These are phyloP conservation scores for Rhabdornis inornatus DNA, from an alignment of 2,113 vertebrate genomes.

Conservation along the genomic window DNA sequence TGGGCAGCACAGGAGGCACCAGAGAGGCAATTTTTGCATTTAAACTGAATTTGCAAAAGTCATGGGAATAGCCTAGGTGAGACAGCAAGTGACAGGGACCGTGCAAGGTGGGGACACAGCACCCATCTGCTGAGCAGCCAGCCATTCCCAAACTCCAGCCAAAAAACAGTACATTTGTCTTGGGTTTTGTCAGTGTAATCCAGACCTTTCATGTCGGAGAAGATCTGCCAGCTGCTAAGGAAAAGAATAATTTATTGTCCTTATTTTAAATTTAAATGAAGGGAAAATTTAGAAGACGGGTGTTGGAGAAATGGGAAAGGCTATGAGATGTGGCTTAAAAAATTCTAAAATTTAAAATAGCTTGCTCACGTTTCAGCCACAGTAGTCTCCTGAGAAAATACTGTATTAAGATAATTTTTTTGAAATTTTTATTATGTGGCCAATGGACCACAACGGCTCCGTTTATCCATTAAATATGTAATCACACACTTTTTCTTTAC, in stretches of 20 bases:
- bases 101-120: not conserved
- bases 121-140: not conserved
- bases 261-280: constrained; percentile 62
- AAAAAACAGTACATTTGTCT: not conserved
- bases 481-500: constrained; percentile 55
- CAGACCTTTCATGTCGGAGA: not conserved
- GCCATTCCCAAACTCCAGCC: not conserved
- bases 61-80: not conserved
- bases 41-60: not conserved
- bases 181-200: not conserved
- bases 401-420: constrained; percentile 55
- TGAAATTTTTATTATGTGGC: constrained; percentile 51
- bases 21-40: not conserved
- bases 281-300: not conserved
- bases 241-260: constrained; percentile 39
- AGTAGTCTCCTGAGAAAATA: constrained; percentile 30
- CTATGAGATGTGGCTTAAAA: constrained; percentile 8
- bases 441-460: constrained; percentile 45
- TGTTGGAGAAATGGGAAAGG: constrained; percentile 4
- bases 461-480: constrained; percentile 65
- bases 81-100: not conserved
- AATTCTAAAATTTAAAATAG: not conserved
- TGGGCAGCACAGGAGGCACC: not conserved
- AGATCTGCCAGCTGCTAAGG: constrained; percentile 28
- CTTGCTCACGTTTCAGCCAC: not conserved